Evolutionary conservation across 1,140 invertebrate species (phyloP), one percentile per base, ranked within the genome.

Genomic region (Sinella curviseta): DNA sequence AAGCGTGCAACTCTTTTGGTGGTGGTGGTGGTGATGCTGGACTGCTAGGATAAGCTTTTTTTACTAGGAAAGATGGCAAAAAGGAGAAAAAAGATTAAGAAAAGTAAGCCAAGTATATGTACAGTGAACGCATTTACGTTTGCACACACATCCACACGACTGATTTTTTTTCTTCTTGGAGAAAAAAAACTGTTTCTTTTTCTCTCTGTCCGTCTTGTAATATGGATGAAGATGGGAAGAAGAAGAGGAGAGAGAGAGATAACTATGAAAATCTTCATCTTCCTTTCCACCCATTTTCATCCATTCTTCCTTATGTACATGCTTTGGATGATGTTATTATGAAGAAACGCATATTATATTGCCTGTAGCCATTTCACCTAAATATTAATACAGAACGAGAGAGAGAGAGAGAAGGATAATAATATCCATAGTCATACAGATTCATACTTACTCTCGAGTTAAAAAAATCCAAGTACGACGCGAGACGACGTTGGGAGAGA

Each of bases 231-330:
- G n/a, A 26, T 17, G 55, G n/a, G 17, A 48, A 17, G 39, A 48
- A 48, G 39, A 48, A 48, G n/a, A n/a, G n/a, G n/a, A n/a, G n/a
- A 48, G 39, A 48, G 39, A 60, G 24, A 60, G 55, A 60, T 60
- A 60, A 60, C 12, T 60, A 60, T 17, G 24, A 60, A 60, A 14
- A n/a, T 60, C n/a, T n/a, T 60, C 24, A 4, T 60, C 55, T n/a
- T n/a, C n/a, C n/a, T n/a, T 60, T 60, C 55, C 55, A 60, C 55
- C 55, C 55, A 60, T 60, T 60, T n/a, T 60, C 55, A 60, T 60
- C 55, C 24, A 60, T 60, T 17, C n/a, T n/a, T 48, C 20, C n/a
- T n/a, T n/a, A n/a, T n/a, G n/a, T n/a, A n/a, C n/a, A n/a, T n/a
- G n/a, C n/a, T n/a, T n/a, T n/a, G n/a, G n/a, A n/a, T n/a, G n/a